These are phyloP conservation scores for Leptinotarsa undecemlineata DNA, from an alignment of 1,140 invertebrate genomes.

Conservation along the genomic window DNA sequence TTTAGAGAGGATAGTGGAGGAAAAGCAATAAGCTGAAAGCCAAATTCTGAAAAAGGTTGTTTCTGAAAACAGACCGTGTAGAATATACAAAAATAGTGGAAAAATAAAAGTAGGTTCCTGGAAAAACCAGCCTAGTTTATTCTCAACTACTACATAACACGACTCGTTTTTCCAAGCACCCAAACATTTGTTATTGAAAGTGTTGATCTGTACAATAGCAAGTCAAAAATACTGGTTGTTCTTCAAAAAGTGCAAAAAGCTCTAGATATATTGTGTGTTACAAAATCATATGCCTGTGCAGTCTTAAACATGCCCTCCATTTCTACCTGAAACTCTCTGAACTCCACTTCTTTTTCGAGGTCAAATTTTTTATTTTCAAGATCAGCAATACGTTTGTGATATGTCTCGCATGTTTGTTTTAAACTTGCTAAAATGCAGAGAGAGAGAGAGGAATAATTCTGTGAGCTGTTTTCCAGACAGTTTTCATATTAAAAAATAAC, in stretches of 20 bases:
- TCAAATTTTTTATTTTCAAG: conserved; percentile 96
- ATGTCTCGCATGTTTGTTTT: conserved; percentile 82
- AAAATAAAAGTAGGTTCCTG: neutral
- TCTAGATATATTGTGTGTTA: conserved; percentile 37
- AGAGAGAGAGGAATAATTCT: neutral
- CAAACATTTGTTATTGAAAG: conserved; percentile 15
- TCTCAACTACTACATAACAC: neutral
- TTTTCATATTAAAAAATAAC: no score
- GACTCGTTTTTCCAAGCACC: neutral
- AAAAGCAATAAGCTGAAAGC: conserved; percentile 19
- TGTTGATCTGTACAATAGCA: conserved; percentile 16
- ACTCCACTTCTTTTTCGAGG: conserved; percentile 91
- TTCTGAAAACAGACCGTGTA: conserved; percentile 13
- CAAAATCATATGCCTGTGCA: conserved; percentile 33
- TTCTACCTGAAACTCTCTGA: conserved; percentile 86
- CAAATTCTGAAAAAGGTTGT: conserved; percentile 21
- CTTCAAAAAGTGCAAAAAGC: conserved; percentile 43
- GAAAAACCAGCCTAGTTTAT: neutral
- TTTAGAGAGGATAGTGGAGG: conserved; percentile 9
- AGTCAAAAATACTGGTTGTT: conserved; percentile 6
- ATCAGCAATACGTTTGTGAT: conserved; percentile 82
- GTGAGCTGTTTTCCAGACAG: neutral
- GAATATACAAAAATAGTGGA: neutral
- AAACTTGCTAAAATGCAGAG: conserved; percentile 55
- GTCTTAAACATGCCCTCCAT: conserved; percentile 35